Percentiles rank a stretch among this genome's conserved stretches.
These are phyloP conservation scores for Brachionus plicatilis DNA, from an alignment of 1,140 invertebrate species.

Conservation along the genomic window DNA sequence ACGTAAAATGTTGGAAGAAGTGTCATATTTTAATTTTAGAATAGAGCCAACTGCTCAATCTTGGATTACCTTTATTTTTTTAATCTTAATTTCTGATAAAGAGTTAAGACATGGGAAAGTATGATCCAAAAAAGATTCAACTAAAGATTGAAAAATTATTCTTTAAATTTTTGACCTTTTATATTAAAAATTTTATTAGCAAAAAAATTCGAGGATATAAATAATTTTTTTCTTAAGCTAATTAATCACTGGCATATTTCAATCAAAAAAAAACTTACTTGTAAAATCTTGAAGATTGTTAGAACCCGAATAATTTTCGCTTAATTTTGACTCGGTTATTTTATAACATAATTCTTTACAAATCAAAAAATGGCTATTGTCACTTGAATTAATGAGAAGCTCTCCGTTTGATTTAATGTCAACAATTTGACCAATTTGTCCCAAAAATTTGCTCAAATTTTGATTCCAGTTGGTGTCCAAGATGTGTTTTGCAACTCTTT, in stretches of 20 bases:
- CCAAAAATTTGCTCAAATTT: slow-evolving; percentile 69
- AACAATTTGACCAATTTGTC: slow-evolving; percentile 73
- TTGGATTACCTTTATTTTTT: no score
- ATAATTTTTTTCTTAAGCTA: no score
- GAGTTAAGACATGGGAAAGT: no score
- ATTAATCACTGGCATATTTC: background rate
- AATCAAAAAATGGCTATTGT: slow-evolving; percentile 71
- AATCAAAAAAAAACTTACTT: background rate
- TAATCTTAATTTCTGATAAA: no score
- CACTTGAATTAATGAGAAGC: slow-evolving; percentile 69
- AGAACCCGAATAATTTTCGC: slow-evolving; percentile 41
- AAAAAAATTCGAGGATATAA: no score
- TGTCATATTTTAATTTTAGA: no score
- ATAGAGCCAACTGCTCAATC: no score
- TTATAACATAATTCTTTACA: slow-evolving; percentile 72
- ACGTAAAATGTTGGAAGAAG: no score
- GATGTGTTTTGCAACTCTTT: slow-evolving; percentile 67
- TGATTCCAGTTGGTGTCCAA: slow-evolving; percentile 85
- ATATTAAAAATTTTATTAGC: no score
- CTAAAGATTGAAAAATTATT: no score
- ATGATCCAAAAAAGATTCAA: no score
- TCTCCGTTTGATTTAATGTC: slow-evolving; percentile 82
- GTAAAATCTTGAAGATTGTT: background rate
- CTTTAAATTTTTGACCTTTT: no score
- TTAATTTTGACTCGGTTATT: slow-evolving; percentile 52